Evolutionary conservation across 2,113 vertebrate species (phyloP).

Genomic region (Poecilia latipinna): DNA sequence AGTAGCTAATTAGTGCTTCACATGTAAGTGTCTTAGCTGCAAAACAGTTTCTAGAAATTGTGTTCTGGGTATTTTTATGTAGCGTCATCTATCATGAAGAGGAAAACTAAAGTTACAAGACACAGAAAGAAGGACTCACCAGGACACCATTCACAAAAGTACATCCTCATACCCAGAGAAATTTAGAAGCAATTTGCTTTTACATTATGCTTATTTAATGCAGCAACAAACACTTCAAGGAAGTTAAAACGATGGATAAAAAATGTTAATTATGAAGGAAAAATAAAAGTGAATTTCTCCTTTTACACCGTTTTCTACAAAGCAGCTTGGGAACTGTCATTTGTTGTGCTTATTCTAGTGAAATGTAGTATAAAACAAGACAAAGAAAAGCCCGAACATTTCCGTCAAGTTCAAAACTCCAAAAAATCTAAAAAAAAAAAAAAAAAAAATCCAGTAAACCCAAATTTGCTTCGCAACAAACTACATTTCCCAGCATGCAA

Average conservation of each 20-base stretch:
- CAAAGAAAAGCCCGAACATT: neutral
- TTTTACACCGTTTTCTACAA: neutral
- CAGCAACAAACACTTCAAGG: neutral
- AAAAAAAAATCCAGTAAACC: neutral
- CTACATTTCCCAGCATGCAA: constrained; percentile 59
- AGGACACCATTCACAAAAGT: no score
- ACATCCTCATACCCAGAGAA: no score
- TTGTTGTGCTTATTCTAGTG: neutral
- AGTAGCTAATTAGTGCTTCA: no score
- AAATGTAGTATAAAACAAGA: no score
- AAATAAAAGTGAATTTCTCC: neutral
- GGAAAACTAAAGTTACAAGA: neutral
- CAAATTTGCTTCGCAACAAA: constrained; percentile 8
- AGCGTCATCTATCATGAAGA: neutral
- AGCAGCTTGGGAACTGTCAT: neutral
- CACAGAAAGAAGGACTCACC: no score
- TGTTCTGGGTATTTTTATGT: no score
- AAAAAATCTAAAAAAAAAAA: neutral
- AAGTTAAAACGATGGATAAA: neutral
- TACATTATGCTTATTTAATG: no score
- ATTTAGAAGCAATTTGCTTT: no score
- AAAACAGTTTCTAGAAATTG: no score
- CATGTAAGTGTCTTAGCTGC: no score
- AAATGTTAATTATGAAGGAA: neutral
- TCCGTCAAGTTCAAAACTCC: neutral